Evolutionary conservation across 2,113 vertebrate species (phyloP).

Genomic region (Solea solea): DNA sequence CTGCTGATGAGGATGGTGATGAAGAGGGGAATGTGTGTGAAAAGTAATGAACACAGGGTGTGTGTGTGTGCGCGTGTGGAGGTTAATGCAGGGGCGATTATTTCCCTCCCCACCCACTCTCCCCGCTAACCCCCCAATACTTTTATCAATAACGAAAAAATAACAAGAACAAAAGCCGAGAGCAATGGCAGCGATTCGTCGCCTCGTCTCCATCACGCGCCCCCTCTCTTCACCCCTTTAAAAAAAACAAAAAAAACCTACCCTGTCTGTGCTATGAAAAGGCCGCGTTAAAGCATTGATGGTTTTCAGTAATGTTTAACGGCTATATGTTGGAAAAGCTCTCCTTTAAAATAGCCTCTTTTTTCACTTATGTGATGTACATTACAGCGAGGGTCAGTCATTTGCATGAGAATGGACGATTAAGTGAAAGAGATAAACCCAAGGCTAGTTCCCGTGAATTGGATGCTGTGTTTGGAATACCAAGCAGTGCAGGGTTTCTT

Average conservation of each 20-base stretch:
- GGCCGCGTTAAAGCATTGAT: slow-evolving; percentile 33
- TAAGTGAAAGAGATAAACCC: slow-evolving; percentile 76
- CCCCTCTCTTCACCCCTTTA: not conserved
- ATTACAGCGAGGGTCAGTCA: slow-evolving; percentile 72
- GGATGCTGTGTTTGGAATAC: slow-evolving; percentile 69
- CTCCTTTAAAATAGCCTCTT: slow-evolving; percentile 50
- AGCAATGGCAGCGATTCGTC: slow-evolving; percentile 21
- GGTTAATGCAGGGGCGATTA: slow-evolving; percentile 53
- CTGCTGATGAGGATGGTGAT: slow-evolving; percentile 2
- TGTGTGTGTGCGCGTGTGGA: slow-evolving; percentile 34
- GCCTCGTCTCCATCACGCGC: slow-evolving; percentile 24
- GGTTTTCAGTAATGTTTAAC: slow-evolving; percentile 67
- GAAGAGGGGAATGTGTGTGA: slow-evolving; percentile 20
- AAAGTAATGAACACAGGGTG: slow-evolving; percentile 48
- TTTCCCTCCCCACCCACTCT: slow-evolving; percentile 9
- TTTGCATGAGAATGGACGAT: slow-evolving; percentile 77
- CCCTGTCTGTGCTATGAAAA: slow-evolving; percentile 29
- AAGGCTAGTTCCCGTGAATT: slow-evolving; percentile 73
- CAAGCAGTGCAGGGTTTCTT: slow-evolving; percentile 56
- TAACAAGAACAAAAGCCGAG: not conserved
- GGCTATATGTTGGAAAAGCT: slow-evolving; percentile 53
- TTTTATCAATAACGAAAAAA: slow-evolving; percentile 27
- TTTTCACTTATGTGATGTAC: slow-evolving; percentile 75
- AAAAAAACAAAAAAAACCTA: not conserved
- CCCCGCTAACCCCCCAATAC: slow-evolving; percentile 21